phyloP scores from a whole-genome alignment of 2,113 vertebrate species.

The Melanerpes aurifrons region DNA sequence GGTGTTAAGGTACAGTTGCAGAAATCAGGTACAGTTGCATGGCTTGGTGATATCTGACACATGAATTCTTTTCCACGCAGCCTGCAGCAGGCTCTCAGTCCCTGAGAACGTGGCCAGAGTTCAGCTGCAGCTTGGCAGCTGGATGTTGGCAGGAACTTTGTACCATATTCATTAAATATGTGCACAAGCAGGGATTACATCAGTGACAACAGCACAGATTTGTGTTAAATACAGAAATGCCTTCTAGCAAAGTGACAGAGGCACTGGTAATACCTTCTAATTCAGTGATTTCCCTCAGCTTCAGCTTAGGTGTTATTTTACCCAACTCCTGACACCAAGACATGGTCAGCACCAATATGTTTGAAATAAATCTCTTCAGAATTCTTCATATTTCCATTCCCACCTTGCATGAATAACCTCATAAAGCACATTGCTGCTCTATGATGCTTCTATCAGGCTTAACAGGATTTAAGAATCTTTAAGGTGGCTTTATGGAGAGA shows the following conservation, averaged over 20 bases:
- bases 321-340: background rate
- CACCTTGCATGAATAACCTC: background rate
- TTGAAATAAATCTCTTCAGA: constrained; percentile 6
- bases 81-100: background rate
- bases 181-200: constrained; percentile 18
- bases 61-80: constrained; percentile 35
- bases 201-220: constrained; percentile 33
- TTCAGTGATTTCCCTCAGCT: constrained; percentile 12
- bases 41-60: background rate
- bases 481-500: background rate
- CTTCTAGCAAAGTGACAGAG: background rate
- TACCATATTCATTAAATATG: constrained; percentile 39
- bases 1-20: background rate
- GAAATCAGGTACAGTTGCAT: background rate
- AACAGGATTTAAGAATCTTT: background rate
- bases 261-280: background rate
- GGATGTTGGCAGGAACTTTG: constrained; percentile 10
- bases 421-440: background rate
- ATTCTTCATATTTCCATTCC: background rate
- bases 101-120: background rate
- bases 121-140: constrained; percentile 12
- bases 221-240: constrained; percentile 42
- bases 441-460: background rate
- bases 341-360: background rate
- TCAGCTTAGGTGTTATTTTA: background rate